These are phyloP conservation scores for Dusona sp. DNA, from an alignment of 2,888 invertebrate genomes.

Conservation along the genomic window DNA sequence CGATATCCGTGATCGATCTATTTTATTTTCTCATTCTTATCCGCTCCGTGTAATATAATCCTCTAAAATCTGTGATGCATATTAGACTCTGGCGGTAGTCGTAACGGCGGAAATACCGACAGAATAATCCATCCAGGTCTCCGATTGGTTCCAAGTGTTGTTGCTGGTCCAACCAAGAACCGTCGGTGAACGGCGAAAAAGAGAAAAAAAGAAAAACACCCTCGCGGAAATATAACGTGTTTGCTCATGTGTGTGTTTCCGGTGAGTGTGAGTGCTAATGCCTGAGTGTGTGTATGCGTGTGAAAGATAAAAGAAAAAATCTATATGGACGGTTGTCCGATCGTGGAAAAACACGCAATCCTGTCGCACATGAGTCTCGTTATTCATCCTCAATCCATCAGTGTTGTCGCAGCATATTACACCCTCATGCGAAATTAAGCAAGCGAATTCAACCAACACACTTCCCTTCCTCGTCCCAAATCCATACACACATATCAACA, in stretches of 20 bases:
- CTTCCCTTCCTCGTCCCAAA: neutral
- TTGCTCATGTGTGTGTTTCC: slow-evolving; percentile 38
- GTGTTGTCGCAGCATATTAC: slow-evolving; percentile 23
- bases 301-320: slow-evolving; percentile 22
- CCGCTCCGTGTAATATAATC: neutral
- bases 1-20: slow-evolving; percentile 29
- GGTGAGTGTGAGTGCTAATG: slow-evolving; percentile 34
- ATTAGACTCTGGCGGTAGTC: neutral
- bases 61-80: slow-evolving; percentile 5
- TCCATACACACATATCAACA: neutral
- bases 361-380: slow-evolving; percentile 27
- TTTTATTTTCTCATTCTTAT: neutral
- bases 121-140: neutral
- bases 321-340: slow-evolving; percentile 46
- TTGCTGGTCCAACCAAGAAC: neutral
- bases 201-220: no score
- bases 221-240: neutral
- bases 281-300: slow-evolving; percentile 27
- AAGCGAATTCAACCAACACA: neutral
- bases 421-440: neutral
- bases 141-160: slow-evolving; percentile 1
- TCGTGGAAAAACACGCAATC: slow-evolving; percentile 52
- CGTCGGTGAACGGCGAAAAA: neutral
- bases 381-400: slow-evolving; percentile 17
- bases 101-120: neutral